Evolutionary conservation across 2,797 vertebrate genomes (phyloP), one percentile per base, ranked within the genome.

Genomic region (Dryobates pubescens): DNA sequence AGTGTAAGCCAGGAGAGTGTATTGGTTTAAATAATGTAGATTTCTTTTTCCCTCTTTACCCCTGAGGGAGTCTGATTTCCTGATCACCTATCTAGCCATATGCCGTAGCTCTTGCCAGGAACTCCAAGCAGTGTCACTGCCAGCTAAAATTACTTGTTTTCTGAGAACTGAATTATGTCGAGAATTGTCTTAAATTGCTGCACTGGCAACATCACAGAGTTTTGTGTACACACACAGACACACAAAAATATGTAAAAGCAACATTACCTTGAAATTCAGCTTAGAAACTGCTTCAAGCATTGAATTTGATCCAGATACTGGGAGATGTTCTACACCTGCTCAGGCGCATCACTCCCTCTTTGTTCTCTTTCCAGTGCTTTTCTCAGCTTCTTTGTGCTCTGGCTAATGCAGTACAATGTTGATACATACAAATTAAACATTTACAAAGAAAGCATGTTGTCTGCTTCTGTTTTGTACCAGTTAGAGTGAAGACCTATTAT

Each of bases 101-200:
- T 74, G 82, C 86, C n/a, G 0, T n/a, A 70, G 88, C 86, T 86
- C 73, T 91, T 92, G 94, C 95, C 88, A 82, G 84, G 77, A 93
- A 18, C 83, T 53, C 41, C 0, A 13, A 92, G 69, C 74, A 47
- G 63, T 93, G 92, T 96, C 93, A 93, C 68, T 81, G 94, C 91
- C 82, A 96, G 90, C 88, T 97, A 92, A 89, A 88, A 89, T 96
- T 94, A 96, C 96, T 91, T 84, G 83, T 62, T 76, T 89, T 86
- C 72, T 65, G 90, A 84, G 82, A 96, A 76, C 69, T 34, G 26
- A 41, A 59, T 86, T 92, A 82, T 59, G 49, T 19, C 64, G 86
- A 89, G 86, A 78, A 86, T 86, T 83, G 70, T 94, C 68, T 94
- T 89, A 70, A 83, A 76, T 82, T 86, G 79, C 64, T 63, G 16